Base-by-base conservation (phyloP, 2,888 invertebrate genomes). In the Drosophila niveifrons region DNA sequence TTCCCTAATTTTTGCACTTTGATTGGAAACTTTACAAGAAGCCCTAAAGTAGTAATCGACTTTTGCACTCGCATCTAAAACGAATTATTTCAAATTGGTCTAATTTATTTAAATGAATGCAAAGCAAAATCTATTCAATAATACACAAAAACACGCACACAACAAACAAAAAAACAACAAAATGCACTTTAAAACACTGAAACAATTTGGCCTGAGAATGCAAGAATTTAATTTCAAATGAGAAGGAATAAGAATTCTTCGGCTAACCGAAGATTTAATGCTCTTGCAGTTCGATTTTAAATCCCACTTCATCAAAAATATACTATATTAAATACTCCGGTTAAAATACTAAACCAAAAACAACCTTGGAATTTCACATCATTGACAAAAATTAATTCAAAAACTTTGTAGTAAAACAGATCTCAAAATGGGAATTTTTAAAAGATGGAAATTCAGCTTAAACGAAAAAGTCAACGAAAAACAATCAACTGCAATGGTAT, bases 1-100 rank as follows among this genome's bases (percentile, higher is more conserved):
- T 57, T 13, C 15, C 23, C 23, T 47, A 18, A 44, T 44, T 50
- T 71, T 79, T 80, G 81, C 81, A 82, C 83, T 68, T 63, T 69
- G 47, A 70, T 70, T 66, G 44, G 41, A 72, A 55, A 53, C 61
- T 41, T 50, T 59, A 23, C 23, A 28, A 31, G 51, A 47, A 36
- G 31, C 23, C 63, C 23, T 17, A 61, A 65, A 59, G 82, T 81
- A 81, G 80, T 50, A 39, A 43, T 18, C n/a, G 47, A 59, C 18
- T 52, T 63, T 39, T 65, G 66, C 71, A 63, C 77, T 39, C 46
- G 70, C 55, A 18, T 44, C 48, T 47, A 15, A 46, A 55, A 9
- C 6, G 31, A 55, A 39, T 13, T 10, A 8, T 29, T 44, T 50
- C 1, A 41, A 50, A 67, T 67, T 65, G 11, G 23, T 51, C 17